Conservation (phyloP, 2,797 vertebrate genomes). For the Hydrolagus colliei region DNA sequence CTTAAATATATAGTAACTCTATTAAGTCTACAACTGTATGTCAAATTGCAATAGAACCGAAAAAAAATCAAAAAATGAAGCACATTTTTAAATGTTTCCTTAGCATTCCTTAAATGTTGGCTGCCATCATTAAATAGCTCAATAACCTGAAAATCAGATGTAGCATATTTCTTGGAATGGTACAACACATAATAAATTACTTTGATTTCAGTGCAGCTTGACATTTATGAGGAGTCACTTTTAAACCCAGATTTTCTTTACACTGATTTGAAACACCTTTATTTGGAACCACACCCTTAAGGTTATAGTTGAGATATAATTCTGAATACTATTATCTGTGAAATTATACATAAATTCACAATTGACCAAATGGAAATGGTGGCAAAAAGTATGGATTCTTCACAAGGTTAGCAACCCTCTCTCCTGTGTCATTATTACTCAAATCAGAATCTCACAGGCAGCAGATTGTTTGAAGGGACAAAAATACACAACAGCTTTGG, state of each 20-base stretch:
- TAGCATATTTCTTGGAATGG: neutral
- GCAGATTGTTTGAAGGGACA: neutral
- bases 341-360: conserved; percentile 7
- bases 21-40: conserved; percentile 1
- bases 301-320: conserved; percentile 16
- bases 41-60: neutral
- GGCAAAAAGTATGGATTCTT: neutral
- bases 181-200: conserved; percentile 23
- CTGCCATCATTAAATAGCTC: neutral
- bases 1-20: neutral
- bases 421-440: neutral
- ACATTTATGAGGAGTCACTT: neutral
- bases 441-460: neutral
- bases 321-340: neutral
- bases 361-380: conserved; percentile 17
- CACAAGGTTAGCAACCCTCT: neutral
- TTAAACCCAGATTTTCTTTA: neutral
- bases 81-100: neutral
- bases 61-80: neutral
- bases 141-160: neutral
- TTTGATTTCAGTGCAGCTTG: neutral
- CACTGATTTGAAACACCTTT: neutral
- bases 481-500: neutral
- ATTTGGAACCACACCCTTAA: conserved; percentile 7
- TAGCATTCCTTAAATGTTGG: neutral